phyloP scores from a whole-genome alignment of 1,140 invertebrate genomes.

The Philopotamus ludificatus region DNA sequence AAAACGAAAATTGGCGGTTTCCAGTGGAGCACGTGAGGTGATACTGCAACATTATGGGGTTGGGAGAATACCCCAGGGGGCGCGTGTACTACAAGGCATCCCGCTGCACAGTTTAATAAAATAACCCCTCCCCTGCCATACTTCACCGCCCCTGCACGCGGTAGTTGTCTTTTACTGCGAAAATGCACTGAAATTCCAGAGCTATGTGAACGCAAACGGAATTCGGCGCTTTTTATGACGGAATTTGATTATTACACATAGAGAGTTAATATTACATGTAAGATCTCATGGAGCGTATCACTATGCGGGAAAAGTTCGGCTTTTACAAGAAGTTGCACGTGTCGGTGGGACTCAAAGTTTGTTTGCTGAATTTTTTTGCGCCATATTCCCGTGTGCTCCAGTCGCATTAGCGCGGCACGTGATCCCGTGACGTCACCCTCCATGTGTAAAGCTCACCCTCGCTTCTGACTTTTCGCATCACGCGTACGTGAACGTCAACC shows the following conservation, averaged over 20 bases:
- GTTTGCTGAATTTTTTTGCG: not conserved
- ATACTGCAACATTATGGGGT: conserved; percentile 12
- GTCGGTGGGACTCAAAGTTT: not conserved
- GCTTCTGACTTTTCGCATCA: not conserved
- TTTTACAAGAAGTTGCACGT: too few relatives aligned
- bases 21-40: not conserved
- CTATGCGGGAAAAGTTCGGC: too few relatives aligned
- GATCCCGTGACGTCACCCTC: not conserved
- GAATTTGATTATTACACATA: too few relatives aligned
- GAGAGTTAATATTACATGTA: too few relatives aligned
- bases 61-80: not conserved
- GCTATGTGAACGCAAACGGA: too few relatives aligned
- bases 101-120: conserved; percentile 30
- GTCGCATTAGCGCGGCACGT: not conserved
- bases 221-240: too few relatives aligned
- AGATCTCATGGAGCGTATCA: too few relatives aligned
- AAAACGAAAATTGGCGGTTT: conserved; percentile 11
- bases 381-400: not conserved
- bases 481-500: not conserved
- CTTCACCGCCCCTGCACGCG: not conserved
- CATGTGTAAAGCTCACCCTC: not conserved
- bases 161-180: too few relatives aligned
- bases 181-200: too few relatives aligned
- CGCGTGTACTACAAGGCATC: conserved; percentile 8
- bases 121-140: not conserved